phyloP scores from a whole-genome alignment of 2,888 invertebrate genomes.

The Pyrrhia umbra region DNA sequence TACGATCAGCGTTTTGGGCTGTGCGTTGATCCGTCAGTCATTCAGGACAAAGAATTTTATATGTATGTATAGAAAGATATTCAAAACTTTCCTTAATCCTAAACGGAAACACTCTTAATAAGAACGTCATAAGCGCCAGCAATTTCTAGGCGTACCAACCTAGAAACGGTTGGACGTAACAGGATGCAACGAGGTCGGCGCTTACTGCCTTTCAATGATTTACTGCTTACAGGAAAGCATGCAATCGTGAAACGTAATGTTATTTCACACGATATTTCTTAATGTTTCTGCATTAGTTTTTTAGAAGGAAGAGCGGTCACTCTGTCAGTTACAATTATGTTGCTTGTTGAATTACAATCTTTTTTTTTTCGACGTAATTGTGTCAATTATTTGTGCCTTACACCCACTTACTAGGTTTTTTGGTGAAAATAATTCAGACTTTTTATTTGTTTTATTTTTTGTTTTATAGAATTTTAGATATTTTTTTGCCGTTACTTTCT shows the following conservation, averaged over 20 bases:
- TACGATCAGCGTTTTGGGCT: too few species aligned
- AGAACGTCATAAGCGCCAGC: conserved; percentile 27
- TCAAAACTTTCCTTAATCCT: conserved; percentile 2
- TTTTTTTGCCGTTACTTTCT: neutral
- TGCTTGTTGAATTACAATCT: neutral
- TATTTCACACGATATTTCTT: conserved; percentile 55
- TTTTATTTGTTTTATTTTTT: too few species aligned
- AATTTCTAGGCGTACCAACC: conserved; percentile 46
- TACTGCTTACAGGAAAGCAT: conserved; percentile 55
- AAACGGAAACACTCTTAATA: conserved; percentile 18
- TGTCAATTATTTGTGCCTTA: neutral
- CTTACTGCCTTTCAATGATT: conserved; percentile 50
- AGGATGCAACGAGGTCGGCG: conserved; percentile 59
- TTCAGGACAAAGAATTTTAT: too few species aligned
- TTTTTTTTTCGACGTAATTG: neutral
- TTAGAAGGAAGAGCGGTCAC: conserved; percentile 23
- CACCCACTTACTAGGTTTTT: neutral
- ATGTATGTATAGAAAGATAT: too few species aligned
- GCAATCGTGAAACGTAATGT: conserved; percentile 54
- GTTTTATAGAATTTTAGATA: too few species aligned
- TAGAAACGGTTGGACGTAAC: conserved; percentile 45
- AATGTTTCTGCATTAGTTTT: conserved; percentile 32
- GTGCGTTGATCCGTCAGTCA: too few species aligned
- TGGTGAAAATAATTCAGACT: neutral
- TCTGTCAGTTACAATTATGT: conserved; percentile 19